Evolutionary conservation across 2,113 vertebrate species (phyloP), one percentile per base, ranked within the genome.

Genomic region (Amphiprion percula): DNA sequence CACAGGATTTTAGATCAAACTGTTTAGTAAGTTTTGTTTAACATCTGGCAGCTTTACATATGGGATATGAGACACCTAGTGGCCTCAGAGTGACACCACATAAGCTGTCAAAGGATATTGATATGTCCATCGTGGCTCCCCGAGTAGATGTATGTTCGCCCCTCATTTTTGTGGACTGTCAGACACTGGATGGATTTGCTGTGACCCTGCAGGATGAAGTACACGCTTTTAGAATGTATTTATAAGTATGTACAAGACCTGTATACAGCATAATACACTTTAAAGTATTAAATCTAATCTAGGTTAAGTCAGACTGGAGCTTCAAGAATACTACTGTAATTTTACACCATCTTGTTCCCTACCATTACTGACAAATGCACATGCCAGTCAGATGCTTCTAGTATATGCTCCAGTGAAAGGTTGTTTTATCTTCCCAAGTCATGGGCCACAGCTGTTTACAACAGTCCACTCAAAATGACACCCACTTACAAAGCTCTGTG

Each of bases 51-150:
- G 7, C 1, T 37, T 37, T 10, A 37, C 33, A 37, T 10, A 10
- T 2, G 33, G 8, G 33, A 37, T 37, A 37, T 37, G 33, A 7
- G 33, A 37, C 9, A 15, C 0, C 1, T 46, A 9, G 33, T 0
- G 53, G 49, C 4, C 21, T 59, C 4, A 2, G 10, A 60, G 24
- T 23, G 4, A 37, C 33, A 37, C 9, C 33, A 37, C 33, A 4
- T 30, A 44, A 12, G 12, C n/a, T 14, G 16, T 30, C 12, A 90
- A 97, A 99, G 97, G 98, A 99, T 99, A 99, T 99, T 99, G 87
- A 99, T 97, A 88, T 98, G 97, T 54, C 98, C 98, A 4, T 99
- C 98, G 1, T 98, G 96, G 91, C 98, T 98, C 77, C 96, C 98
- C 0, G 98, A 97, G 87, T 97, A 99, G 94, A 99, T 98, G 90